Evolutionary conservation across 2,888 invertebrate genomes (phyloP).

Genomic region (Acanthoscelides obtectus): DNA sequence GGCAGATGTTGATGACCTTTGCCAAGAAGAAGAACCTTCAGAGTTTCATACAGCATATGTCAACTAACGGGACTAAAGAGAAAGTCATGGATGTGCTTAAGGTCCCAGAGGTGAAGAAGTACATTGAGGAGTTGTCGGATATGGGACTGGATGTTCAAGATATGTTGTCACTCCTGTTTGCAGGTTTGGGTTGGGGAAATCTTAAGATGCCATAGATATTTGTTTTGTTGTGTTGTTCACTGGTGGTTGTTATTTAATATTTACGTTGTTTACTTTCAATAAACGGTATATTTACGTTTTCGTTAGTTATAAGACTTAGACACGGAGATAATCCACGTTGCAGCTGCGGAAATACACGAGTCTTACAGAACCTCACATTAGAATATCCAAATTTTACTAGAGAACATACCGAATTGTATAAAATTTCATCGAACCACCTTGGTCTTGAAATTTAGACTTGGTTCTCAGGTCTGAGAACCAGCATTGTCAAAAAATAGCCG

Average conservation of each 20-base stretch:
- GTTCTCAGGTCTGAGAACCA: too few relatives aligned
- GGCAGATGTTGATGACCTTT: not conserved
- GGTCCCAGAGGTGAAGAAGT: conserved; percentile 20
- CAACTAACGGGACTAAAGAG: conserved; percentile 19
- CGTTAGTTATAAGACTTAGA: too few relatives aligned
- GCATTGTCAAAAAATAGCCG: too few relatives aligned
- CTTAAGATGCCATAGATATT: conserved; percentile 4
- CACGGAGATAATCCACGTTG: too few relatives aligned
- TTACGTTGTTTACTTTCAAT: not conserved
- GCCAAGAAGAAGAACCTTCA: conserved; percentile 17
- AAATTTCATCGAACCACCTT: too few relatives aligned
- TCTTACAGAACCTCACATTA: too few relatives aligned
- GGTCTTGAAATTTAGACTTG: too few relatives aligned
- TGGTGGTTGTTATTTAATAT: not conserved
- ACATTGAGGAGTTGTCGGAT: conserved; percentile 16
- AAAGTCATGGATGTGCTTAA: conserved; percentile 15
- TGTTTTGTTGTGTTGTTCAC: not conserved
- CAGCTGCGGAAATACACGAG: too few relatives aligned
- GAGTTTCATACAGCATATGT: conserved; percentile 22
- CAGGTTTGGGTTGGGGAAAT: conserved; percentile 29
- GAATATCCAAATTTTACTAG: too few relatives aligned
- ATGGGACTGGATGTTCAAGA: conserved; percentile 26
- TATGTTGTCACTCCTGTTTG: conserved; percentile 20
- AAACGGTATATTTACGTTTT: not conserved
- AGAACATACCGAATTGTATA: too few relatives aligned